Base-by-base conservation (phyloP, 2,113 vertebrate genomes). In the Pseudolaguvia tuberculata region DNA sequence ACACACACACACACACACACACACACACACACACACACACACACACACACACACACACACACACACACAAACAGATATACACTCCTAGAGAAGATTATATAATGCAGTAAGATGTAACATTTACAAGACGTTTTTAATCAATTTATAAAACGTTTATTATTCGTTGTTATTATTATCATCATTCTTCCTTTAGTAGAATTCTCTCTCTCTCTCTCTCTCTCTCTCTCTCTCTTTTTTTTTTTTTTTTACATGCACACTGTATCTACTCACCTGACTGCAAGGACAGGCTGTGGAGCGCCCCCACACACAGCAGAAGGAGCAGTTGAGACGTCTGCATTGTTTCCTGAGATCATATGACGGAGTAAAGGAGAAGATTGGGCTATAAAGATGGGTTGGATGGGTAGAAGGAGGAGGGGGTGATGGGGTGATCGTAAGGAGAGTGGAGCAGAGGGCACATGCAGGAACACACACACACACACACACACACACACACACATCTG, bases 401-500 rank as follows among this genome's bases (percentile, higher is more conserved):
- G n/a, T n/a, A n/a, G n/a, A n/a, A n/a, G n/a, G n/a, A n/a, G n/a
- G n/a, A n/a, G n/a, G n/a, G n/a, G n/a, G n/a, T n/a, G 72, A 72
- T 69, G 31, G 52, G 63, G 29, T 75, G 51, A 68, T 4, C 23
- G 11, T 21, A 35, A 79, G 35, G 80, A 72, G 73, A 70, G 73
- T 74, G 58, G n/a, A 73, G 57, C 74, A 23, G 70, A 50, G 79
- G 73, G 81, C 70, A 79, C 80, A 85, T 78, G 83, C 78, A 65
- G 79, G 47, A 58, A 59, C 71, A 78, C 77, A 78, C 75, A 81
- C 81, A 90, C 88, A 90, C 31, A 51, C 61, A 53, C 48, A 56
- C 59, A 53, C 58, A 63, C 35, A 73, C n/a, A 78, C 86, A 83
- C 72, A 80, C 80, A 90, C 89, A 90, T 91, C 87, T 91, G 89